Evolutionary conservation across 2,797 vertebrate genomes (phyloP).

Genomic region (Acipenser ruthenus): DNA sequence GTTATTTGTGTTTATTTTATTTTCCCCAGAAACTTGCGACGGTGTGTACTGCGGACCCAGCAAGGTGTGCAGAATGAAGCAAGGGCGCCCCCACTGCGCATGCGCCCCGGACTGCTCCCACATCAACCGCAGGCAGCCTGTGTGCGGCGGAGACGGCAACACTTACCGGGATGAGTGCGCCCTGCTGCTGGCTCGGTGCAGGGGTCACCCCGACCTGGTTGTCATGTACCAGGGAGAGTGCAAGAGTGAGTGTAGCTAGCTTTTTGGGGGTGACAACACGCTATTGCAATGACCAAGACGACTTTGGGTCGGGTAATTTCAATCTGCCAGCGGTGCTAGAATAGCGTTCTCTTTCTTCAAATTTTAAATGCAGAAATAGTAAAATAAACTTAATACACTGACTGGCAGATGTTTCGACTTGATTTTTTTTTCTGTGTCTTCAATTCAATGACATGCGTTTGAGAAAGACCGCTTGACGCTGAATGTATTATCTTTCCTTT

Average conservation of each 20-base stretch:
- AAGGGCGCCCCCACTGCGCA: constrained; percentile 78
- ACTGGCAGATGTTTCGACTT: no score
- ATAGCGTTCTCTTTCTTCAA: no score
- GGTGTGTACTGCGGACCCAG: constrained; percentile 78
- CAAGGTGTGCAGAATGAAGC: constrained; percentile 86
- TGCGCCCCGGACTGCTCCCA: constrained; percentile 84
- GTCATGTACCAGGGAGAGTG: constrained; percentile 94
- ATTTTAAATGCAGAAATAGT: no score
- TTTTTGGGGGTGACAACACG: neutral
- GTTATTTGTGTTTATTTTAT: neutral
- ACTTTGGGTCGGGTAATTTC: no score
- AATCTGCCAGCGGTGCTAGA: no score
- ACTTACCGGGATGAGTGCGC: constrained; percentile 85
- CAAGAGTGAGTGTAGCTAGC: constrained; percentile 69
- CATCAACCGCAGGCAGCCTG: constrained; percentile 66
- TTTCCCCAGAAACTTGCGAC: constrained; percentile 78
- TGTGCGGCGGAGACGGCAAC: constrained; percentile 87
- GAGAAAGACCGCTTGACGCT: no score
- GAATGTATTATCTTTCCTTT: no score
- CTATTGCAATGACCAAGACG: no score
- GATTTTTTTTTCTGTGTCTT: no score
- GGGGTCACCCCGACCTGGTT: constrained; percentile 85
- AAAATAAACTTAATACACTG: no score
- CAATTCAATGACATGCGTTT: no score
- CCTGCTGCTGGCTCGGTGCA: constrained; percentile 78